Conservation (phyloP, 2,888 invertebrate genomes). For the Xestia xanthographa region DNA sequence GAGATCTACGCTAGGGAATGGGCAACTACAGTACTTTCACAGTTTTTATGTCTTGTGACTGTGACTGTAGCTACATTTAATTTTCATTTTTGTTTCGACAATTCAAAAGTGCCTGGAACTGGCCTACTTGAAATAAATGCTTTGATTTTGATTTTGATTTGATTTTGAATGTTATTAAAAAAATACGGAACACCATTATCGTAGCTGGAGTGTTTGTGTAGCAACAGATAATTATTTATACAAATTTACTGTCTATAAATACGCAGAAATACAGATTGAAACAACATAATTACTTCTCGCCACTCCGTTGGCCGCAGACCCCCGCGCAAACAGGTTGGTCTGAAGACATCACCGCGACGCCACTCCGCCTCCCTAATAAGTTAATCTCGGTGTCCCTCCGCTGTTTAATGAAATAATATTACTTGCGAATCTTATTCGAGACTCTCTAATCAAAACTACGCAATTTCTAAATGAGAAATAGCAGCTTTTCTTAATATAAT, state of each 20-base stretch:
- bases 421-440: slow-evolving; percentile 47
- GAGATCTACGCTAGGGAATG: too few species aligned
- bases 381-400: slow-evolving; percentile 52
- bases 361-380: slow-evolving; percentile 50
- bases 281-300: slow-evolving; percentile 41
- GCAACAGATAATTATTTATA: not conserved
- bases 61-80: too few species aligned
- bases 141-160: too few species aligned
- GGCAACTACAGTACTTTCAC: too few species aligned
- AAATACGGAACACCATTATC: not conserved
- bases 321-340: slow-evolving; percentile 34
- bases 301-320: slow-evolving; percentile 12
- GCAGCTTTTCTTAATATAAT: not conserved
- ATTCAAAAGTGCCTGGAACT: too few species aligned
- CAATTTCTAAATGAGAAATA: slow-evolving; percentile 15
- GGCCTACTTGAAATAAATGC: too few species aligned
- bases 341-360: slow-evolving; percentile 1
- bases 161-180: not conserved
- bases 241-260: slow-evolving; percentile 3
- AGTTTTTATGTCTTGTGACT: too few species aligned
- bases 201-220: not conserved
- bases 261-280: slow-evolving; percentile 34
- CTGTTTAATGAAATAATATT: slow-evolving; percentile 58
- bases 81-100: too few species aligned
- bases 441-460: slow-evolving; percentile 30